Percentiles rank a stretch among this genome's conserved stretches.
Evolutionary conservation across 1,140 invertebrate genomes (phyloP).

Genomic region (Globodera ellingtonae): DNA sequence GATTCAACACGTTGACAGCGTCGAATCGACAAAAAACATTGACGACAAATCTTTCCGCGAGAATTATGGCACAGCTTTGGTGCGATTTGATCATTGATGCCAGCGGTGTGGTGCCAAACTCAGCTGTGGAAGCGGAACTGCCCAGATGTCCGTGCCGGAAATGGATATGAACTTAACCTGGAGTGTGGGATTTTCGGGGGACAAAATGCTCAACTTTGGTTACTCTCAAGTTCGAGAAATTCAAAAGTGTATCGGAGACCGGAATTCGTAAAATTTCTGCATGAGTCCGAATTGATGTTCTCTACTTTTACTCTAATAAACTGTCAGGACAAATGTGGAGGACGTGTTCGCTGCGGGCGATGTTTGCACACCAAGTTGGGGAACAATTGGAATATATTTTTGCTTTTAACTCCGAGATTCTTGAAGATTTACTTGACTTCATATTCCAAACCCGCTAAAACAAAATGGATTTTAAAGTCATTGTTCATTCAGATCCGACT

Average conservation of each 20-base stretch:
- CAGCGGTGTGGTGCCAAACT: slow-evolving; percentile 82
- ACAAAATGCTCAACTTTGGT: no score
- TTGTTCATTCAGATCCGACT: slow-evolving; percentile 77
- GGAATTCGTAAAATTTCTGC: no score
- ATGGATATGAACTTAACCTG: slow-evolving; percentile 59
- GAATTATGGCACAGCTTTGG: slow-evolving; percentile 39
- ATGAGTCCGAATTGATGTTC: no score
- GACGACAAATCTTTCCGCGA: neutral
- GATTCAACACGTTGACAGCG: neutral
- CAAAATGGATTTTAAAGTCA: neutral
- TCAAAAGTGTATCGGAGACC: neutral
- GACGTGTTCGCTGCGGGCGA: slow-evolving; percentile 93
- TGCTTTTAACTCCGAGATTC: no score
- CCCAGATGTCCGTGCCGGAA: slow-evolving; percentile 25
- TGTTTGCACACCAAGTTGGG: slow-evolving; percentile 81
- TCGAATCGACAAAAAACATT: neutral
- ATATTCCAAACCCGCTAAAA: neutral
- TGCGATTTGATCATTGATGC: slow-evolving; percentile 94
- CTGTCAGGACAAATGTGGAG: slow-evolving; percentile 73
- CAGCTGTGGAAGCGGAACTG: slow-evolving; percentile 48
- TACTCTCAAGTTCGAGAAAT: neutral
- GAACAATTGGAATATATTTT: slow-evolving; percentile 61
- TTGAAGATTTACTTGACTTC: no score
- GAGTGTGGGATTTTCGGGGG: slow-evolving; percentile 53
- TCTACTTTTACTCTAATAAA: neutral